Evolutionary conservation across 1,140 invertebrate genomes (phyloP), one percentile per base, ranked within the genome.

Genomic region (Bombus terrestris): DNA sequence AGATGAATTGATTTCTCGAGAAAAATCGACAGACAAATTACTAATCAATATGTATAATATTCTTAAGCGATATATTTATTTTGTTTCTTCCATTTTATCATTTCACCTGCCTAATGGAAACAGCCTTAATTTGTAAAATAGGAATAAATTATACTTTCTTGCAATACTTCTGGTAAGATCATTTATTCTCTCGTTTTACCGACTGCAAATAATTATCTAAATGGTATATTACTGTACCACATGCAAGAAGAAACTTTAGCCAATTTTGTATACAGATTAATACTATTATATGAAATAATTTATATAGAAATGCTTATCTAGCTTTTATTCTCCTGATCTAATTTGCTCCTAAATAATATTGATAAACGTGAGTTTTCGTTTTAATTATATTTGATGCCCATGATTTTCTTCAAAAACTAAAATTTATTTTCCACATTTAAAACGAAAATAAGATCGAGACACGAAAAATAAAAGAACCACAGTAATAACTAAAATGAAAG

Each of bases 101-200:
- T 32, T n/a, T 43, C n/a, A 32, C 4, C 13, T 28, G 0, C 2
- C 32, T 5, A 22, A 28, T 18, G 32, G 32, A 22, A 59, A 12
- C 32, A 41, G 41, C 28, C 28, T n/a, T 25, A 53, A 28, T 73
- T 18, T 43, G 41, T 73, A 32, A 43, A 43, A 47, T 43, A 73
- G 39, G 18, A 41, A 15, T 39, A 39, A 72, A 72, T 72, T 43
- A 71, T 71, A 72, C 28, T 8, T 88, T 86, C 82, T 69, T 69
- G 81, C 59, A 41, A 71, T 39, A 78, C 3, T 8, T 3, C 1
- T 28, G 18, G 25, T 5, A 10, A 73, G 35, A 41, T 15, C 6
- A 39, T 80, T 1, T 69, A 68, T 57, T 35, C 35, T n/a, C 1
- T 35, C 35, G 9, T 28, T 39, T 71, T 37, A 9, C 39, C 0